These are phyloP conservation scores for Neodiprion fabricii DNA, from an alignment of 1,140 invertebrate species.

Conservation along the genomic window DNA sequence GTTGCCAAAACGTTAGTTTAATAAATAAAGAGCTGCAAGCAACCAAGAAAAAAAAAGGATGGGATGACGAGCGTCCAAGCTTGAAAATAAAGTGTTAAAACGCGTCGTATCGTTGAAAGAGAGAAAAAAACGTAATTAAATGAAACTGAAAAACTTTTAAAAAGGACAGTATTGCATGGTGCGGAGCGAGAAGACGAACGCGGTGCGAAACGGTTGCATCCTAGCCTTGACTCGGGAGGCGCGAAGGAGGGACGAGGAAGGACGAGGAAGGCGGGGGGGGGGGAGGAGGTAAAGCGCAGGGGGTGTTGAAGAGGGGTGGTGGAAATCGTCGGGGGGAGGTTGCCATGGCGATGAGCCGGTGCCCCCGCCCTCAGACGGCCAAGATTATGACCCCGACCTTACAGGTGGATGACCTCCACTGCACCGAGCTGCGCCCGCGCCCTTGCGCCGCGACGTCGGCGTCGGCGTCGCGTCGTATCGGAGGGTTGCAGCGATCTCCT, in stretches of 20 bases:
- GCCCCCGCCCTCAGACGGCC: constrained; percentile 32
- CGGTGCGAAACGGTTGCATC: constrained; percentile 16
- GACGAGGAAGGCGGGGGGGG: neutral
- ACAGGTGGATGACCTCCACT: constrained; percentile 63
- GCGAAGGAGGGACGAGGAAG: neutral
- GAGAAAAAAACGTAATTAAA: too few relatives aligned
- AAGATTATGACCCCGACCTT: constrained; percentile 60
- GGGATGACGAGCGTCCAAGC: too few relatives aligned
- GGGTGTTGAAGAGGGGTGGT: neutral
- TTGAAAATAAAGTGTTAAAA: too few relatives aligned
- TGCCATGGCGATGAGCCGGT: constrained; percentile 55
- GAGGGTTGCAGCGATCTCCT: neutral
- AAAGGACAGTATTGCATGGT: too few relatives aligned
- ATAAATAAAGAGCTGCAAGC: too few relatives aligned
- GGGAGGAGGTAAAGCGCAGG: constrained; percentile 36
- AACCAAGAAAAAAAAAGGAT: too few relatives aligned
- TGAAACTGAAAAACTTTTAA: too few relatives aligned
- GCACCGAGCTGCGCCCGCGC: constrained; percentile 52
- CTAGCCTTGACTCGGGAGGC: constrained; percentile 54
- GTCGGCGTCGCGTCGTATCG: neutral
- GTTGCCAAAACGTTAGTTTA: too few relatives aligned
- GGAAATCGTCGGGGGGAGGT: constrained; percentile 46
- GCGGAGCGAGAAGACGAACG: too few relatives aligned
- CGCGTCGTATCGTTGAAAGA: too few relatives aligned
- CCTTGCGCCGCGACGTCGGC: constrained; percentile 27